Evolutionary conservation across 2,797 vertebrate species (phyloP), one percentile per base, ranked within the genome.

Genomic region (Malacoctenus gilli): DNA sequence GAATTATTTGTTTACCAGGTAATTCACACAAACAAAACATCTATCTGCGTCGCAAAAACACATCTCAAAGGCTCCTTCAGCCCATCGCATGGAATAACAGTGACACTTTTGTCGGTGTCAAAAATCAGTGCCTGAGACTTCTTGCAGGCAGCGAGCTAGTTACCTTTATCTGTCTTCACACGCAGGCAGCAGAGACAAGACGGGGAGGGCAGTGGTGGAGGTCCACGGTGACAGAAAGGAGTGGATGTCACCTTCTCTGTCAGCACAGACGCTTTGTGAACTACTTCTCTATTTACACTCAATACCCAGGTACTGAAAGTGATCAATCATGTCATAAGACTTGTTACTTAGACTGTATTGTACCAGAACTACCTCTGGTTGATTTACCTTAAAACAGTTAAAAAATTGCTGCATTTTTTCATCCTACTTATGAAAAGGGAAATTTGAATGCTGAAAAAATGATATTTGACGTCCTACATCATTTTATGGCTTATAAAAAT

Each of bases 1-100:
- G 93, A 78, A 86, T 96, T 21, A 80, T 93, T 21, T 94, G 90
- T 85, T 84, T 99, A 75, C 95, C 96, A 95, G 96, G 97, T 89
- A 83, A 25, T 23, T 34, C 14, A 2, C 16, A 47, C 25, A 28
- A 28, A 28, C 9, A 9, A 28, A 28, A 28, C 9, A n/a, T n/a
- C n/a, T n/a, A n/a, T n/a, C n/a, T n/a, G n/a, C n/a, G n/a, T n/a
- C n/a, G n/a, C n/a, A n/a, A n/a, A n/a, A n/a, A n/a, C n/a, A n/a
- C n/a, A n/a, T n/a, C n/a, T n/a, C n/a, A n/a, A n/a, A n/a, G n/a
- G n/a, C n/a, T n/a, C n/a, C n/a, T n/a, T n/a, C n/a, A n/a, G n/a
- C n/a, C n/a, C n/a, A n/a, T n/a, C n/a, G n/a, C n/a, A n/a, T n/a
- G n/a, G n/a, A n/a, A n/a, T n/a, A n/a, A n/a, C n/a, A n/a, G n/a